These are phyloP conservation scores for Diadema setosum DNA, from an alignment of 35 echinoderm and acorn worm genomes.

Conservation along the genomic window DNA sequence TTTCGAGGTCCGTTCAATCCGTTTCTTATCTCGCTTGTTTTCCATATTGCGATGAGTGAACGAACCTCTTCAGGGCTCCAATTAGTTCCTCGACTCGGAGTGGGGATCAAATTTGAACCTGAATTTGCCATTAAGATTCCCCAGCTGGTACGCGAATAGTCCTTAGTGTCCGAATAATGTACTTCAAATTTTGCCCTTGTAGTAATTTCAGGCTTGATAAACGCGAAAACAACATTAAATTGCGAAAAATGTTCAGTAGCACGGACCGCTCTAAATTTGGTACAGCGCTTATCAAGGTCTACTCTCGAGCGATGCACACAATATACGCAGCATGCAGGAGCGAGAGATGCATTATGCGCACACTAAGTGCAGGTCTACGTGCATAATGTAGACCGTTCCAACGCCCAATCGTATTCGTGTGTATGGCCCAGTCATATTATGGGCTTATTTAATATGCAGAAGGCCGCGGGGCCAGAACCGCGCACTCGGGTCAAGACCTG, in stretches of 20 bases:
- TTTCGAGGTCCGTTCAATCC: neutral
- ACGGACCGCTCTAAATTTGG: conserved; percentile 26
- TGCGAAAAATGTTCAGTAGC: neutral
- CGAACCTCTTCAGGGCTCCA: conserved; percentile 24
- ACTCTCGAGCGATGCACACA: neutral
- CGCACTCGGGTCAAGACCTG: conserved; percentile 25
- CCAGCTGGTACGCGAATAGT: neutral
- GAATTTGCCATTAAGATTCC: neutral
- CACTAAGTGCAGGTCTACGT: conserved; percentile 30
- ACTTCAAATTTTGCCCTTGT: neutral
- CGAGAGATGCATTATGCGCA: neutral
- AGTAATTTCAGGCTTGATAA: neutral
- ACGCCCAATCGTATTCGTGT: conserved; percentile 15
- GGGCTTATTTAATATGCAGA: conserved; percentile 29
- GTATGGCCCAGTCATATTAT: neutral
- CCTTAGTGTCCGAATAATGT: neutral
- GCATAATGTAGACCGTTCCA: conserved; percentile 26
- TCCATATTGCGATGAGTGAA: conserved; percentile 9
- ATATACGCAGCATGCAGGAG: neutral
- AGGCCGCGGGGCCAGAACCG: conserved; percentile 21
- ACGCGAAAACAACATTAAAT: neutral
- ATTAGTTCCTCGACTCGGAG: conserved; percentile 22
- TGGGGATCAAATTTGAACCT: neutral
- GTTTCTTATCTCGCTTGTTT: neutral
- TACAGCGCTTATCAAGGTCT: neutral